phyloP scores from a whole-genome alignment of 2,797 vertebrate species.

The Pangasius sanitwongsei region DNA sequence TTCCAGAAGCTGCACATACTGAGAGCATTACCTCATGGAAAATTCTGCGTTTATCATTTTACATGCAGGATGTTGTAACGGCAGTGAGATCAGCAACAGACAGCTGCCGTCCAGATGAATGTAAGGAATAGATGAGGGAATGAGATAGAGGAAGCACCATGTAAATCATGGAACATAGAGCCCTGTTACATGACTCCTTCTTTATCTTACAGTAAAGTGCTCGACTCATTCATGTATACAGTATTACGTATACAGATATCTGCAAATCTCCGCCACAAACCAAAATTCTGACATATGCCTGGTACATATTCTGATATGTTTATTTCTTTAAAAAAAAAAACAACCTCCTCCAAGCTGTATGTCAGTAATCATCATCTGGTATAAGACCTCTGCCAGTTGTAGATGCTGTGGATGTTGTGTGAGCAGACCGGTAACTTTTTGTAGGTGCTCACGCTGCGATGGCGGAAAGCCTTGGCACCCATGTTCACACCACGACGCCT shows the following conservation, averaged over 20 bases:
- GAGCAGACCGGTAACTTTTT: conserved; percentile 77
- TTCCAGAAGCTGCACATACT: conserved; percentile 21
- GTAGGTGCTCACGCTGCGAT: conserved; percentile 78
- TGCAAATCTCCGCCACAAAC: neutral
- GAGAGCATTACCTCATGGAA: conserved; percentile 36
- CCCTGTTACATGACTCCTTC: conserved; percentile 3
- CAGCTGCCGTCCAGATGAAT: conserved; percentile 17
- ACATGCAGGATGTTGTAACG: conserved; percentile 34
- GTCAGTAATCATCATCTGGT: conserved; percentile 72
- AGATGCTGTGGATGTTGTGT: conserved; percentile 83
- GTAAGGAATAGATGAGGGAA: conserved; percentile 21
- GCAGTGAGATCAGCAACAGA: conserved; percentile 37
- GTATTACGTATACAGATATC: neutral
- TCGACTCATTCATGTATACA: neutral
- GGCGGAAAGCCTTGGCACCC: conserved; percentile 67
- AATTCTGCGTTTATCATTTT: conserved; percentile 27
- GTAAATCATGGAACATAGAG: neutral
- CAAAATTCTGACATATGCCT: neutral
- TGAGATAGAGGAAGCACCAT: conserved; percentile 22
- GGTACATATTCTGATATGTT: neutral
- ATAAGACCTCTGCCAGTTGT: conserved; percentile 85
- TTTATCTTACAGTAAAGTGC: conserved; percentile 22
- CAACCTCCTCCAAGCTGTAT: neutral
- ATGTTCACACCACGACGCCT: conserved; percentile 72
- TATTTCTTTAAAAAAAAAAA: neutral